Evolutionary conservation across 2,797 vertebrate species (phyloP), one percentile per base, ranked within the genome.

Genomic region (Lagocephalus sceleratus): DNA sequence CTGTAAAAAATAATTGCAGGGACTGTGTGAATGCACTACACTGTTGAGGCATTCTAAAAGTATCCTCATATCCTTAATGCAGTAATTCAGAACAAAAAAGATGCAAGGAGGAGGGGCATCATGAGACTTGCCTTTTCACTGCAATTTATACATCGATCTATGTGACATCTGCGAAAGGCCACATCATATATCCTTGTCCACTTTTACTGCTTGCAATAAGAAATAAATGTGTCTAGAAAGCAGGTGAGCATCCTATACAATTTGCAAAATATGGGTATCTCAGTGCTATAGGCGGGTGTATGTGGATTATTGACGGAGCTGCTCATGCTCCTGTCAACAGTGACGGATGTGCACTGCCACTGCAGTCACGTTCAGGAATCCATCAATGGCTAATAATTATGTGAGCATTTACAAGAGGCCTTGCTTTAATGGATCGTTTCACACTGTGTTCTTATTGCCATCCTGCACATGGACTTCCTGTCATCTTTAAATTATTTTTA

Each of bases 361-460:
- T 49, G 17, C 43, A 38, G 65, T 54, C 54, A 61, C 67, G 54
- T 72, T 76, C 55, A 50, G 57, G 62, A 69, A 84, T 81, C 80
- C 80, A 78, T 85, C 85, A 84, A 71, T 21, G 7, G 63, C 68
- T 87, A 88, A 86, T 87, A 85, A 89, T 87, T 86, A 81, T 72
- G 75, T 85, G 81, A 82, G 78, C 84, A 57, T 85, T 85, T 77
- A 77, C 73, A 76, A 73, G 76, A 40, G 54, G 59, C 64, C 48
- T 2, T 2, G 71, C 54, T 77, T 75, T 81, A 81, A 82, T 53
- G 49, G 82, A 88, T 89, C 68, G 50, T 87, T 85, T 50, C 61
- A 1, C 49, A 59, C 73, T 35, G 9, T 14, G 60, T 76, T 82
- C 59, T 61, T 66, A 67, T 79, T 73, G 66, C 78, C 66, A 72